Evolutionary conservation across 2,113 vertebrate genomes (phyloP), one percentile per base, ranked within the genome.

Genomic region (Spheniscus mendiculus): DNA sequence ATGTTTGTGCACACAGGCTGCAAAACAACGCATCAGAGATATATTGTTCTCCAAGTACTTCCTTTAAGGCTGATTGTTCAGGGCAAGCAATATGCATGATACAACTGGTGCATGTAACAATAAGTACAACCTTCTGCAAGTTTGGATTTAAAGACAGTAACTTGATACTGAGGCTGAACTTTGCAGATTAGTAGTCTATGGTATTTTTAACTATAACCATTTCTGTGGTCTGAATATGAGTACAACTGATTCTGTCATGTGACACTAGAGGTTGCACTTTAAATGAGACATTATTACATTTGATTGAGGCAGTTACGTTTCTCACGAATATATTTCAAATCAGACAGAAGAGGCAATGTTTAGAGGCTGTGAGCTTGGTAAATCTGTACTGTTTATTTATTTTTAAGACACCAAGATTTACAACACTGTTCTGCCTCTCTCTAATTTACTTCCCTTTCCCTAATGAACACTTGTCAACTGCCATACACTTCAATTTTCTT

Each of bases 271-370:
- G 66, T 38, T 93, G 66, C 20, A 70, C 63, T 90, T 69, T 44
- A 94, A 94, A 91, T 73, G 53, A 69, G n/a, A 42, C 36, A 72
- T 84, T 88, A 94, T 86, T 94, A 25, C 21, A 27, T 80, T 50
- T 85, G 87, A 96, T 93, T 93, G 92, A 94, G 36, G 62, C 58
- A 70, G 36, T 89, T 76, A 53, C 20, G 71, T 58, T 90, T 90
- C 78, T 92, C 3, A 1, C 38, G 67, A 77, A 70, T 62, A 23
- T 52, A 40, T 79, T 85, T 93, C 87, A 73, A 87, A 91, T 91
- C 89, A 97, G 77, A 80, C 30, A 87, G 71, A 96, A 88, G 59
- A 93, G 88, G 87, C 91, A 95, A 93, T 94, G 94, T 96, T 94
- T 88, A 96, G 50, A 80, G 36, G 21, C 29, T 88, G 18, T 81